Base-by-base conservation (phyloP, 2,113 vertebrate genomes). In the Psettodes erumei region DNA sequence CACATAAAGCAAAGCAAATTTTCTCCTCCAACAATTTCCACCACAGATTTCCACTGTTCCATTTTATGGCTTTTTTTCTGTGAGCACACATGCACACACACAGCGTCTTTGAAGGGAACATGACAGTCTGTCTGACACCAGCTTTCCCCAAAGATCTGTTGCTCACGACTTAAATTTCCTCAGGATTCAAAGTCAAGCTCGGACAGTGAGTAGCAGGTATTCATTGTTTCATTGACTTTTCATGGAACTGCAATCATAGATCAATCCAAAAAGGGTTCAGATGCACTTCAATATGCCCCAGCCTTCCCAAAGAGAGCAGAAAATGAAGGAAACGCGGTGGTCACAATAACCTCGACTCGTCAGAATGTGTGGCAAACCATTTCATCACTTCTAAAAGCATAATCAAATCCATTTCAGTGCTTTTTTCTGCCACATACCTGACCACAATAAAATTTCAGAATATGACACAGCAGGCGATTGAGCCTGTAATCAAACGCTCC, bases 381-480 rank as follows among this genome's bases (percentile, higher is more conserved):
- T 91, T 76, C 63, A 74, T 82, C 51, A 53, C 40, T 62, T 72
- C 66, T 55, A 67, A 82, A 79, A 84, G 61, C 66, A 68, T 71
- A 86, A 72, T 85, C 77, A 77, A 88, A 84, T 85, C 80, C 82
- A 87, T 86, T 88, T 77, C 68, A 32, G 66, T 21, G 53, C 60
- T 37, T 65, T 76, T 79, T 69, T n/a, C n/a, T n/a, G n/a, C n/a
- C 69, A 74, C 53, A 62, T 47, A 63, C 48, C 69, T 80, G 70
- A 75, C 75, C 35, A 37, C 71, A 77, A 79, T 67, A 80, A 83
- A 83, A 85, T 59, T 21, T 77, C 50, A 48, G 55, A 76, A 87
- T 70, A 77, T 89, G 89, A 85, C 75, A 81, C 51, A 37, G 38
- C 13, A 18, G 12, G 43, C 21, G 0, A 13, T 76, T 54, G 42